These are phyloP conservation scores for Calyptommatus sinebrachiatus DNA, from an alignment of 2,113 vertebrate species.

Conservation along the genomic window DNA sequence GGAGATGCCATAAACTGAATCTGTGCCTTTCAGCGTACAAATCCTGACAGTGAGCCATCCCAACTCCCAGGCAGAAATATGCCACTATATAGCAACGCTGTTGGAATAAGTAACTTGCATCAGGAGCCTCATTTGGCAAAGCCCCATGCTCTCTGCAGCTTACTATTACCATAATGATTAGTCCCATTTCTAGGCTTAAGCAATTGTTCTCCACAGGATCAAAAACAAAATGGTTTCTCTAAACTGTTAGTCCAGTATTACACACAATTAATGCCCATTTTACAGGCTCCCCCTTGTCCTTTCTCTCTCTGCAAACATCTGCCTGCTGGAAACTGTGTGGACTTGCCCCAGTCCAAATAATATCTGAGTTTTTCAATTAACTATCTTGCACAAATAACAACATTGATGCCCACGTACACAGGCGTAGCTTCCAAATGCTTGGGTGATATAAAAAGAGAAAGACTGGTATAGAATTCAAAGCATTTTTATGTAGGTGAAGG, in stretches of 20 bases:
- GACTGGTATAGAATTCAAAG: not conserved
- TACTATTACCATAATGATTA: not conserved
- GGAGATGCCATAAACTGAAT: too few relatives aligned
- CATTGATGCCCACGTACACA: too few relatives aligned
- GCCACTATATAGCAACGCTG: not conserved
- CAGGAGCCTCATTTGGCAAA: not conserved
- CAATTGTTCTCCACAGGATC: not conserved
- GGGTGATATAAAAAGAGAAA: not conserved
- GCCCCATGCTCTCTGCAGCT: not conserved
- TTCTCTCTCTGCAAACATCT: not conserved
- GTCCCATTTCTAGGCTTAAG: not conserved
- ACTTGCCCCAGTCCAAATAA: not conserved
- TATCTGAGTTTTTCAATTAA: not conserved
- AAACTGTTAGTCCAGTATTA: not conserved
- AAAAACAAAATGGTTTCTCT: not conserved
- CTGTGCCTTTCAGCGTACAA: too few relatives aligned
- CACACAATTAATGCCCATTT: not conserved
- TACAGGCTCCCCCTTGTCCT: not conserved
- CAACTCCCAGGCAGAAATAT: not conserved
- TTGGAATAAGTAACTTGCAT: not conserved
- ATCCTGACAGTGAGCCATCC: too few relatives aligned
- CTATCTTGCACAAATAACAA: not conserved
- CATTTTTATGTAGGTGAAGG: not conserved
- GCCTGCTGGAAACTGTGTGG: not conserved
- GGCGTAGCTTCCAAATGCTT: too few relatives aligned